Percentiles rank a stretch among this genome's conserved stretches.
Evolutionary conservation across 2,888 invertebrate species (phyloP).

Genomic region (Pandemis corylana): DNA sequence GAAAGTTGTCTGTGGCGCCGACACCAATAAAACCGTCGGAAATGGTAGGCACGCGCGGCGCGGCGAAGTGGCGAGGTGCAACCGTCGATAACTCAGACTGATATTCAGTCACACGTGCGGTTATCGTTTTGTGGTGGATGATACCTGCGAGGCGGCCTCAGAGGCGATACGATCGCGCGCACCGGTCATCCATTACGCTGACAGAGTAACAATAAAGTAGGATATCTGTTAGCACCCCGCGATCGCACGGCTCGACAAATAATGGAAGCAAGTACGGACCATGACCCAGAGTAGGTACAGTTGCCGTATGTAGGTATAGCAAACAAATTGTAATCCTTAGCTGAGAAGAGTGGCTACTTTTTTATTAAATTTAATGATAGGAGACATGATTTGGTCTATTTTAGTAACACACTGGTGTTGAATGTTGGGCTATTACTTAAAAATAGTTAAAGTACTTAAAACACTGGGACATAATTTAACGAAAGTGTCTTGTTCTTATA

Average conservation of each 20-base stretch:
- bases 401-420: no score
- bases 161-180: constrained; percentile 67
- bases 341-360: background rate
- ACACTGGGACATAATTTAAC: no score
- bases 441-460: no score
- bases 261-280: constrained; percentile 71
- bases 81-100: constrained; percentile 65
- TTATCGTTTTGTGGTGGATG: constrained; percentile 66
- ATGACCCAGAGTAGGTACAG: constrained; percentile 59
- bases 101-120: constrained; percentile 62
- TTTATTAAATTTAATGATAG: background rate
- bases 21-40: constrained; percentile 78
- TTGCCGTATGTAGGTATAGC: constrained; percentile 20
- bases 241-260: constrained; percentile 64
- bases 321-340: constrained; percentile 14
- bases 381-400: no score
- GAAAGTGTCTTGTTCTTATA: background rate
- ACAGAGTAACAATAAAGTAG: constrained; percentile 76
- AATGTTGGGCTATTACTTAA: no score
- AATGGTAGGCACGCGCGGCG: constrained; percentile 66
- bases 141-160: constrained; percentile 56
- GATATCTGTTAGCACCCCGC: constrained; percentile 70
- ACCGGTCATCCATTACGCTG: constrained; percentile 74
- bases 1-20: constrained; percentile 83
- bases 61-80: constrained; percentile 49